These are phyloP conservation scores for Umimayanthus chanpuru DNA, from an alignment of 92 coral and sea anemone genomes.

Conservation along the genomic window DNA sequence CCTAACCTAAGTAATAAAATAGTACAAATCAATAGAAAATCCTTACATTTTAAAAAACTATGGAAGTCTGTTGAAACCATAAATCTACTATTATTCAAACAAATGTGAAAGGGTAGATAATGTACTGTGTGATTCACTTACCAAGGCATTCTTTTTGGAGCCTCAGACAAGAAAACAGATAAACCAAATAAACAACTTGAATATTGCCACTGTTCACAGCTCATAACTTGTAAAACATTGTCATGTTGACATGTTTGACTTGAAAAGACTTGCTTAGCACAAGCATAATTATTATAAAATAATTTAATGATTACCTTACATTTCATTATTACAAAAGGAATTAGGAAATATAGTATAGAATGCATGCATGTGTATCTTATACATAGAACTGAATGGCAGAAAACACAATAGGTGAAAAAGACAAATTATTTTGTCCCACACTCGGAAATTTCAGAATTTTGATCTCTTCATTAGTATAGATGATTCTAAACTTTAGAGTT, in stretches of 20 bases:
- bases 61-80: too few species aligned
- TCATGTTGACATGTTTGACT: background rate
- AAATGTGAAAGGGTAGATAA: background rate
- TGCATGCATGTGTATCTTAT: slow-evolving; percentile 4
- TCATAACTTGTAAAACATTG: background rate
- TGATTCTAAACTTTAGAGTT: background rate
- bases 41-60: too few species aligned
- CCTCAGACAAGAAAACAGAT: background rate
- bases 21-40: too few species aligned
- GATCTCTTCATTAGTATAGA: background rate
- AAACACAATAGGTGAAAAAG: background rate
- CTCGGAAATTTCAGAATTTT: slow-evolving; percentile 1
- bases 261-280: background rate
- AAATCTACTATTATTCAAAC: background rate
- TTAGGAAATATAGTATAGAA: background rate
- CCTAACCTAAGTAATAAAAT: too few species aligned
- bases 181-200: too few species aligned
- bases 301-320: background rate
- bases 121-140: background rate
- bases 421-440: background rate
- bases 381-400: background rate
- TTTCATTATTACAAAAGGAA: background rate
- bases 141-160: too few species aligned
- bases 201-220: background rate
- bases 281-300: background rate